phyloP scores from a whole-genome alignment of 2,797 vertebrate species.

The Rhinella marina region DNA sequence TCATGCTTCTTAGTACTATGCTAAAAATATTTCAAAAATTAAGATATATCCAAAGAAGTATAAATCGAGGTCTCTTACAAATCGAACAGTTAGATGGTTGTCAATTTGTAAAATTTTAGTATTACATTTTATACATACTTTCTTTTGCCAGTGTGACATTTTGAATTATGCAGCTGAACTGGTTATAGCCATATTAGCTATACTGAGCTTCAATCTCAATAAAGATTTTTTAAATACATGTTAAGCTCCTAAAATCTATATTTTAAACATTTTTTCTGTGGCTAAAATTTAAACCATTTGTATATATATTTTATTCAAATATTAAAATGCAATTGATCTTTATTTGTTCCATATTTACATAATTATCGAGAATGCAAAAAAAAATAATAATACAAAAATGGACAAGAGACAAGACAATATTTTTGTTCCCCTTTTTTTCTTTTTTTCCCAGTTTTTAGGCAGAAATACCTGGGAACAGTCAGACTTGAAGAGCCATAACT shows the following conservation, averaged over 20 bases:
- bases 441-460: neutral
- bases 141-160: neutral
- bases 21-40: neutral
- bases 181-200: neutral
- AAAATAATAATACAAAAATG: neutral
- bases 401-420: neutral
- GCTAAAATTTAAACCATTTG: neutral
- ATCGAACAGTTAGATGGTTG: neutral
- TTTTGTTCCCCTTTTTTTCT: constrained; percentile 10
- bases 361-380: neutral
- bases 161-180: neutral
- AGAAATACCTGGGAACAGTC: constrained; percentile 16
- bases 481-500: constrained; percentile 35
- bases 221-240: neutral
- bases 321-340: neutral
- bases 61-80: neutral
- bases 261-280: neutral
- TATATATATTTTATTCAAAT: neutral
- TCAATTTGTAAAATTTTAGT: neutral
- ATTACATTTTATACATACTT: neutral
- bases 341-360: neutral
- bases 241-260: neutral
- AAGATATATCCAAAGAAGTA: neutral
- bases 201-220: neutral
- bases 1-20: neutral